Base-by-base conservation (phyloP, 2,797 vertebrate genomes). In the Tarsius wallacei region DNA sequence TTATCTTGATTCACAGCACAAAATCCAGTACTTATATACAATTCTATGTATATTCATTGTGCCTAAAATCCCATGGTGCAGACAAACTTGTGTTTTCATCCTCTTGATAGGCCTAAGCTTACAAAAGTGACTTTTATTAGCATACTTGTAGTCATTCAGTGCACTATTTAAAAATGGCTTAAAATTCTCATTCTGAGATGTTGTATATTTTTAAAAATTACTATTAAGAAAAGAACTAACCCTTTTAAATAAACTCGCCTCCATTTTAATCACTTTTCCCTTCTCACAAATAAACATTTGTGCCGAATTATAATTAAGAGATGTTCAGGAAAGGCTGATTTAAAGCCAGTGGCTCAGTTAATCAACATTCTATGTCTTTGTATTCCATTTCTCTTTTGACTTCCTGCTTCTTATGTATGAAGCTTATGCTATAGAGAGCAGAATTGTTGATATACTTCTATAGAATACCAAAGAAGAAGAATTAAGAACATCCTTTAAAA, bases 71-170 rank as follows among this genome's bases (percentile, higher is more conserved):
- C 61, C 8, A 14, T 22, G 11, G 36, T 89, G 2, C 57, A 83
- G 92, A 91, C 28, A 13, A 47, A 93, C 36, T 42, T 92, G 24
- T 0, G 78, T 87, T 91, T 59, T 47, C 57, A 36, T 68, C 42
- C 17, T 57, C 24, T 66, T 21, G 96, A 84, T 87, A 96, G 77
- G 33, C 59, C 24, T 61, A 85, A 55, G 5, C 2, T 93, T 74
- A 49, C 80, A 87, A 61, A 26, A 97, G 31, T 94, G 36, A 47
- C 90, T 97, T 96, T 97, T 33, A 31, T 95, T 96, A 93, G 31
- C 28, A 53, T 53, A 57, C 51, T 91, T 95, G 7, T 14, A 51
- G 73, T 70, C 94, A 90, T 95, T 98, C 47, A 96, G 61, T 97
- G 24, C 28, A 24, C 91, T 85, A 80, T 92, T 97, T 49, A 70